Evolutionary conservation across 2,797 vertebrate genomes (phyloP).

Genomic region (Eulemur coronatus): DNA sequence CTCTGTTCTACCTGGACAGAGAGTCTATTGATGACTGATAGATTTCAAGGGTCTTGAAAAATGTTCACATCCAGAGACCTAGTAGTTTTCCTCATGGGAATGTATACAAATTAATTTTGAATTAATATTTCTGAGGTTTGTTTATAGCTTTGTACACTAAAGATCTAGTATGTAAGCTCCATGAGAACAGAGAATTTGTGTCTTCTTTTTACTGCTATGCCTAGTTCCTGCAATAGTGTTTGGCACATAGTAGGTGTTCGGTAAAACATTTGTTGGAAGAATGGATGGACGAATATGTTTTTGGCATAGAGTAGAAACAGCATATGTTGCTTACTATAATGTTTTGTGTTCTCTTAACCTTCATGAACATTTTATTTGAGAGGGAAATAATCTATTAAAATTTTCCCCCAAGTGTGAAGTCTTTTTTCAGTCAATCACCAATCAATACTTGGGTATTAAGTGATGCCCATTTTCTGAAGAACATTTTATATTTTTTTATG

Average conservation of each 20-base stretch:
- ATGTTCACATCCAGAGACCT: not conserved
- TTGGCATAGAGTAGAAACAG: not conserved
- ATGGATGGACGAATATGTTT: not conserved
- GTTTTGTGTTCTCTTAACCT: not conserved
- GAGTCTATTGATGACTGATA: not conserved
- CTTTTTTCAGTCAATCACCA: constrained; percentile 26
- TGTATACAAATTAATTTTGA: not conserved
- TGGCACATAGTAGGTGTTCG: not conserved
- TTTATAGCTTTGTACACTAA: not conserved
- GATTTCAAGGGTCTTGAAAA: not conserved
- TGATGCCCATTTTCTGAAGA: constrained; percentile 11
- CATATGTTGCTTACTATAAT: not conserved
- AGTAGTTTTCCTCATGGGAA: not conserved
- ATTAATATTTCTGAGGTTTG: not conserved
- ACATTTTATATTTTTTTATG: not conserved
- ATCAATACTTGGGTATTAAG: constrained; percentile 10
- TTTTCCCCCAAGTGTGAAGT: not conserved
- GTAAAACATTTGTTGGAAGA: not conserved
- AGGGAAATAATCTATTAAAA: not conserved
- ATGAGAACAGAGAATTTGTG: not conserved
- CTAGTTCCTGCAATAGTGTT: not conserved
- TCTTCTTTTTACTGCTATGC: not conserved
- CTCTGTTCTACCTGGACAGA: not conserved
- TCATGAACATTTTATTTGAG: not conserved
- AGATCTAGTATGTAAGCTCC: not conserved